Base-by-base conservation (phyloP, 2,113 vertebrate species). In the Polypterus bichir region DNA sequence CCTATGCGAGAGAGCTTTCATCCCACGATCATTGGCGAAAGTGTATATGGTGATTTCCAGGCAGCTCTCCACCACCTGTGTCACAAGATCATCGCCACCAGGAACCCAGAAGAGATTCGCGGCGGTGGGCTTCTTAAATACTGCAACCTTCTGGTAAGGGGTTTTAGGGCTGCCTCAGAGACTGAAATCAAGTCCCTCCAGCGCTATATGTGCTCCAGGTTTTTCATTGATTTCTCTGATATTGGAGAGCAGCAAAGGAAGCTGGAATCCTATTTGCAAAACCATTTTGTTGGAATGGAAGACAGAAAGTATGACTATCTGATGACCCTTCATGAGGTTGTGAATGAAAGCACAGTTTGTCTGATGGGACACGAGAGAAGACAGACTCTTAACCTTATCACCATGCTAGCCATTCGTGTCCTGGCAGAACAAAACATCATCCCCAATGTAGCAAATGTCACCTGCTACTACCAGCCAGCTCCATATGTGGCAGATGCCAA, bases 291-390 rank as follows among this genome's bases (percentile, higher is more conserved):
- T 77, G 96, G 96, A 66, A 82, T 98, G 77, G 96, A 99, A 82
- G 95, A 97, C 82, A 92, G 94, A 87, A 99, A 99, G 91, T 97
- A 99, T 64, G 95, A 98, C 79, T 99, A 99, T 84, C 86, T 99
- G 76, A 93, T 93, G 91, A 99, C 94, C 69, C 89, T 99, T 65
- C 93, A 98, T 0, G 82, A 89, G 57, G 96, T 99, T 81, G 96
- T 99, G 70, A 97, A 99, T 61, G 96, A 99, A 80, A 99, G 96
- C 74, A 99, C 96, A 0, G 96, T 99, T 81, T 99, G 96, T 78
- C 88, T 99, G 81, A 99, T 99, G 96, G 96, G 96, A 66, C 96
- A 99, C 49, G 96, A 99, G 81, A 88, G 96, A 79, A 88, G 95
- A 74, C 96, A 98, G 85, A 95, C 93, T 69, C 75, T 99, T 69